Evolutionary conservation across 2,797 vertebrate genomes (phyloP).

Genomic region (Perodicticus potto): DNA sequence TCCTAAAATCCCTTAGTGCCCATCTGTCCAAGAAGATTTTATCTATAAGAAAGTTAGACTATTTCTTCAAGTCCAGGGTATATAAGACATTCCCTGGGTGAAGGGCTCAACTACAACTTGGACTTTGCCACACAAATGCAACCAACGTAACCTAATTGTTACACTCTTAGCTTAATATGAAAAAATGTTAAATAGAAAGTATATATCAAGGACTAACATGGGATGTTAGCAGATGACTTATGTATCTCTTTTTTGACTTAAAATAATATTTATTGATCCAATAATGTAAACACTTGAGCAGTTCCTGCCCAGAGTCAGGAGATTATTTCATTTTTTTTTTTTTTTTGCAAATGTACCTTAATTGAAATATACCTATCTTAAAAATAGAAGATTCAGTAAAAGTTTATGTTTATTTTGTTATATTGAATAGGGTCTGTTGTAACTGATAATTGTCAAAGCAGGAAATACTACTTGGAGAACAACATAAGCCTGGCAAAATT

Average conservation of each 20-base stretch:
- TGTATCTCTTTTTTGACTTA: background rate
- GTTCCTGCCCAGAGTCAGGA: background rate
- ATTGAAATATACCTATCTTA: background rate
- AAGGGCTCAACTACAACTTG: too few relatives aligned
- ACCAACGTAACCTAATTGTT: too few relatives aligned
- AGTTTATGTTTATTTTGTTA: background rate
- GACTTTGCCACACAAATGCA: too few relatives aligned
- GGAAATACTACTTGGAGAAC: background rate
- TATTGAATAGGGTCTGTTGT: background rate
- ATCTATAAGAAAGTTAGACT: background rate
- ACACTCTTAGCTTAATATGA: too few relatives aligned
- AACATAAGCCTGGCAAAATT: background rate
- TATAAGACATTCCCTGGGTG: too few relatives aligned
- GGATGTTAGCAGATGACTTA: background rate
- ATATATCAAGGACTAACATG: background rate
- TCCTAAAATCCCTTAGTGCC: background rate
- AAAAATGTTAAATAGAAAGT: too few relatives aligned
- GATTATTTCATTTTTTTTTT: background rate
- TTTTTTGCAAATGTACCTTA: background rate
- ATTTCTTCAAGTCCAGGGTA: background rate
- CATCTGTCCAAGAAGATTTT: background rate
- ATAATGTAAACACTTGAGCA: background rate
- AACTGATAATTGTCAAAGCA: conserved; percentile 4
- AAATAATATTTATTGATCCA: background rate
- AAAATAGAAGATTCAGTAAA: background rate